phyloP scores from a whole-genome alignment of 1,140 invertebrate genomes.

The Hydropsyche tenuis region DNA sequence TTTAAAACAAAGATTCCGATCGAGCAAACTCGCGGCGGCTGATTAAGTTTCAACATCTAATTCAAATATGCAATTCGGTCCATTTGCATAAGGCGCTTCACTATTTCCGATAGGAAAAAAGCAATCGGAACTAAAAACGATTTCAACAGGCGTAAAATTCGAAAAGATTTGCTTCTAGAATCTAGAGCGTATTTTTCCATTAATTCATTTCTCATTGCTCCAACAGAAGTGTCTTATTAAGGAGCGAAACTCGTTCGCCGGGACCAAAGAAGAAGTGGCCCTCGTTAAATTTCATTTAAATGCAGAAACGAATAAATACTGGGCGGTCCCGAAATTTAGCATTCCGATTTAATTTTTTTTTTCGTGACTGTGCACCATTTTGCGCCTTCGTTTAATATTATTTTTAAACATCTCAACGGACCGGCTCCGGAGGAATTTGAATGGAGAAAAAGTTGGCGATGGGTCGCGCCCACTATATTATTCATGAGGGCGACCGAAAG shows the following conservation, averaged over 20 bases:
- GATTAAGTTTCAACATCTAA: too few species aligned
- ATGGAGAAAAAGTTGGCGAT: neutral
- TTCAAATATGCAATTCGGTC: too few species aligned
- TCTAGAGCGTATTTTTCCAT: slow-evolving; percentile 1
- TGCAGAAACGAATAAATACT: slow-evolving; percentile 24
- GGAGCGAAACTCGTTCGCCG: slow-evolving; percentile 6
- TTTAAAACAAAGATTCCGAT: too few species aligned
- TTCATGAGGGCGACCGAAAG: slow-evolving; percentile 24
- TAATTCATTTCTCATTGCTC: slow-evolving; percentile 10
- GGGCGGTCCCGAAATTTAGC: neutral
- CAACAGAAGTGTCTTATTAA: slow-evolving; percentile 12
- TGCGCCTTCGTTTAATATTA: neutral
- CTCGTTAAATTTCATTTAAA: slow-evolving; percentile 25
- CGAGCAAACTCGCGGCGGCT: too few species aligned
- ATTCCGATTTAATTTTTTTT: slow-evolving; percentile 4
- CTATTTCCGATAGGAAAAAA: too few species aligned
- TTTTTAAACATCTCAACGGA: slow-evolving; percentile 9
- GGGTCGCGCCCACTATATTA: slow-evolving; percentile 5
- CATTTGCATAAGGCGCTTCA: too few species aligned
- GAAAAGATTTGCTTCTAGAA: too few species aligned
- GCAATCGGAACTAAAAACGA: neutral
- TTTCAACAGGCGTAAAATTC: slow-evolving; percentile 1
- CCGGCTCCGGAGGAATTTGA: neutral
- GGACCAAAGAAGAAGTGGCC: neutral
- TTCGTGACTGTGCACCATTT: neutral